Base-by-base conservation (phyloP, 2,888 invertebrate genomes). In the Keiferia lycopersicella region DNA sequence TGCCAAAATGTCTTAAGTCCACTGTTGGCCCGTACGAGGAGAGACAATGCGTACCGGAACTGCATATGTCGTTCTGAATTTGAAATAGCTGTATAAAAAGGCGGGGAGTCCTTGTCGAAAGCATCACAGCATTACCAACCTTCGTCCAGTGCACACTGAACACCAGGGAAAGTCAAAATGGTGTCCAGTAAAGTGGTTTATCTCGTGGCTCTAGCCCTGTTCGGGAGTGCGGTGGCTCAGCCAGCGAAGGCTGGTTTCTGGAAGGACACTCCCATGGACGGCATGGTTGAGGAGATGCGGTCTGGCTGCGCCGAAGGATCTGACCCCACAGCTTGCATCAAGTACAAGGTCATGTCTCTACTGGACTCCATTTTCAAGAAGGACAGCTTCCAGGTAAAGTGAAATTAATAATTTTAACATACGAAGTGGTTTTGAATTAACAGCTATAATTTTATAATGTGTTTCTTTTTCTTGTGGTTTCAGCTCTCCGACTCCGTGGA, bases 281-380 rank as follows among this genome's bases (percentile, higher is more conserved):
- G 93, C 63, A 93, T 95, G 88, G 94, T 96, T 59, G 95, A 95
- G 77, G 95, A 96, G 85, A 95, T 96, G 92, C 93, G 94, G 78
- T 92, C 92, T 64, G 94, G 95, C 78, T 97, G 96, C 83, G 92
- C 93, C 50, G 94, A 94, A 74, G 95, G 95, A 73, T 94, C 94
- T 73, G 96, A 96, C 82, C 95, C 95, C 20, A 93, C 96, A 65
- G 95, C 96, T 69, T 97, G 97, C 88, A 94, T 96, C 86, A 96
- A 96, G 86, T 95, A 94, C 92, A 96, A 96, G 83, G 95, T 96
- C 69, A 94, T 96, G 92, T 94, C 95, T 68, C 93, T 96, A 71
- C 88, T 96, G 82, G 96, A 96, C 84, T 94, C 94, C 76, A 93
- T 96, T 74, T 94, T 96, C 86, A 95, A 94, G 83, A 95, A 96